These are phyloP conservation scores for Etia nguti DNA, from an alignment of 2,113 vertebrate genomes.

Conservation along the genomic window DNA sequence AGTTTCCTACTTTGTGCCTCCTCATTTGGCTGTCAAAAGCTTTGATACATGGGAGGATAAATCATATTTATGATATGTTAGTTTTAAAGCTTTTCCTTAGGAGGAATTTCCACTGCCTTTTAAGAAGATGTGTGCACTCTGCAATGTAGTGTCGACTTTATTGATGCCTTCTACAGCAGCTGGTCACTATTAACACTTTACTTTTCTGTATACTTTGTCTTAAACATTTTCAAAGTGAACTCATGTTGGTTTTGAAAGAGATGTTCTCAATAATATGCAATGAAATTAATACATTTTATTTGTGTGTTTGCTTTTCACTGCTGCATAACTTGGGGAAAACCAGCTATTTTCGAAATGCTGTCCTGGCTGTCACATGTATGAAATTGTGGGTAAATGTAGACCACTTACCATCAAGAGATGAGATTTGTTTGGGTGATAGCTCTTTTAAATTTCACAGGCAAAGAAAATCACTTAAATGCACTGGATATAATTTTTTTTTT, in stretches of 20 bases:
- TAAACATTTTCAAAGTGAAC: background rate
- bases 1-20: background rate
- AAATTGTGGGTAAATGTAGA: background rate
- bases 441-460: background rate
- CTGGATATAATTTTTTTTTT: background rate
- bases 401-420: background rate
- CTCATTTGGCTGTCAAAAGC: background rate
- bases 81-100: background rate
- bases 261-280: background rate
- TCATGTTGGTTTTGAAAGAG: background rate
- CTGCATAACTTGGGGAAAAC: background rate
- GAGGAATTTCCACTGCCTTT: background rate
- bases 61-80: constrained; percentile 20
- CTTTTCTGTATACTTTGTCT: background rate
- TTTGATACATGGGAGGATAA: constrained; percentile 12
- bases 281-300: background rate
- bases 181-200: background rate
- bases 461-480: background rate
- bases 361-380: background rate
- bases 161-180: background rate
- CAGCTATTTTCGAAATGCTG: background rate
- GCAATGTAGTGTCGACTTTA: background rate
- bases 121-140: background rate
- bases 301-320: background rate
- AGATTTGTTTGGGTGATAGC: background rate